Evolutionary conservation across 1,140 invertebrate genomes (phyloP), one percentile per base, ranked within the genome.

Genomic region (Cyclina sinensis): DNA sequence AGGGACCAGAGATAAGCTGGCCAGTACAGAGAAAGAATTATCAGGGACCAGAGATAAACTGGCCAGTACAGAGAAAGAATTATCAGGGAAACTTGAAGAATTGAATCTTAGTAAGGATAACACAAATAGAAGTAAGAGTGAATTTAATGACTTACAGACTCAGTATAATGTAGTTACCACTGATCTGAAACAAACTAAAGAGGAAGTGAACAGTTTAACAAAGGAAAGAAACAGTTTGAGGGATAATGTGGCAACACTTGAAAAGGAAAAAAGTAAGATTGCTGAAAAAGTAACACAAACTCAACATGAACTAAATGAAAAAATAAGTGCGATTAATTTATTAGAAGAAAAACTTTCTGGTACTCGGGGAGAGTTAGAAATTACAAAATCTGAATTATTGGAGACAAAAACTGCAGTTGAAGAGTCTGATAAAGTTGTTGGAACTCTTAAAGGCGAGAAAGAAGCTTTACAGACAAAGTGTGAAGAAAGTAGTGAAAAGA

Each of bases 161-260:
- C 7, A 86, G 51, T 62, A 39, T 27, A 78, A 21, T 24, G 27
- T 27, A 0, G 74, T 46, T 43, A 57, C 30, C 30, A 14, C 48
- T n/a, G 84, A 86, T 46, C 51, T 86, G 1, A 78, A 73, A 76
- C 30, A 54, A 18, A 32, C 84, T 32, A 86, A 57, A 76, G 54
- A 86, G 9, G 54, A 86, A n/a, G 51, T 86, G 18, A 62, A 86
- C 14, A 74, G 48, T 24, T 35, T 78, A 0, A 59, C 14, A 43
- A 76, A 78, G n/a, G 84, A 86, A 46, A 12, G 54, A n/a, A 27
- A 30, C 57, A 11, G 21, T 24, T 46, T 78, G 5, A 76, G 78
- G 37, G 68, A 74, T 51, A 78, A 21, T 3, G 24, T 37, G 11
- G 54, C 27, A 35, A 14, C 14, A 30, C 21, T 86, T 24, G 48